A percentile compares a stretch with the other conserved stretches of the same genome.
Evolutionary conservation across 2,888 invertebrate genomes (phyloP).

Genomic region (Beris morrisii): DNA sequence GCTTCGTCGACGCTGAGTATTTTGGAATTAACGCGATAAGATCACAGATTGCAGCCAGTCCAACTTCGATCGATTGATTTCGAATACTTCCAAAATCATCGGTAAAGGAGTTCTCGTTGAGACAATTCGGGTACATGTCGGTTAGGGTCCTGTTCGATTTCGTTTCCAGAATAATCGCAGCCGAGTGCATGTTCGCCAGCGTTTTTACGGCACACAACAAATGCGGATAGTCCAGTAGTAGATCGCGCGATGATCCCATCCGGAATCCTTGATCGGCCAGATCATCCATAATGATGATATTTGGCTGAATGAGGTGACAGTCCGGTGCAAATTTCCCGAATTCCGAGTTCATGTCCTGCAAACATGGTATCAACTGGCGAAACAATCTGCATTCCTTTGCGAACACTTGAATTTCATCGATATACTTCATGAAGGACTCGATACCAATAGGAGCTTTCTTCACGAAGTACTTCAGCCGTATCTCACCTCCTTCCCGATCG

Average conservation of each 20-base stretch:
- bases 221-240: conserved; percentile 52
- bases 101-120: conserved; percentile 55
- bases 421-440: conserved; percentile 57
- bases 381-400: conserved; percentile 59
- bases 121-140: conserved; percentile 46
- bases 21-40: conserved; percentile 47
- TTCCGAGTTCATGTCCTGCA: conserved; percentile 47
- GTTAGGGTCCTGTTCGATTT: conserved; percentile 42
- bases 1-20: conserved; percentile 43
- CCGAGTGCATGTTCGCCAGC: conserved; percentile 56
- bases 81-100: conserved; percentile 44
- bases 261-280: conserved; percentile 49
- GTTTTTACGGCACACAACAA: conserved; percentile 52
- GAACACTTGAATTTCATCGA: conserved; percentile 58
- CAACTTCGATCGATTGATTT: conserved; percentile 45
- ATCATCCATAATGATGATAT: conserved; percentile 57
- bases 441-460: conserved; percentile 63
- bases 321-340: conserved; percentile 49
- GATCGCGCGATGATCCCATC: conserved; percentile 48
- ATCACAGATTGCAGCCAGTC: conserved; percentile 48
- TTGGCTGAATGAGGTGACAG: conserved; percentile 54
- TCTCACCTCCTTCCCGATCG: neutral
- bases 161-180: conserved; percentile 55
- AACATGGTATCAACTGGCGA: conserved; percentile 53
- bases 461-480: conserved; percentile 58